Conservation (phyloP, 2,888 invertebrate species). For the Folsomia candida region DNA sequence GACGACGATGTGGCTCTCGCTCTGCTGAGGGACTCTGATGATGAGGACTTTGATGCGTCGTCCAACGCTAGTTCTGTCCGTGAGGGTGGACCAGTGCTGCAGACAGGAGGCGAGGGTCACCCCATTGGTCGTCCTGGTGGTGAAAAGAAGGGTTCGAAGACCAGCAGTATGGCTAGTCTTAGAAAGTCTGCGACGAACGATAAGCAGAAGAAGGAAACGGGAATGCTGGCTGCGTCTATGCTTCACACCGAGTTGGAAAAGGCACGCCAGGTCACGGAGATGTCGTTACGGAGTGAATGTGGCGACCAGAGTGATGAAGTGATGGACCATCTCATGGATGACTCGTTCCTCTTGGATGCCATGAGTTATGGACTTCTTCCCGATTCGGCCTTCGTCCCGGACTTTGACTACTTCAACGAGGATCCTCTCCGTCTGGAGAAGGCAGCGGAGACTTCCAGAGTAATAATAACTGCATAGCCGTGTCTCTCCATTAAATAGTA, state of each 20-base stretch:
- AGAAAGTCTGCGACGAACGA: background rate
- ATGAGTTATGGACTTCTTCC: conserved; percentile 29
- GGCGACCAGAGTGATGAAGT: no score
- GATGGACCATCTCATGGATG: no score
- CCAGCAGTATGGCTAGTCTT: background rate
- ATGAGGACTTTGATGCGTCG: conserved; percentile 19
- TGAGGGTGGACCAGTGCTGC: no score
- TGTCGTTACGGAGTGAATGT: no score
- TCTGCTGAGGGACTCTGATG: conserved; percentile 28
- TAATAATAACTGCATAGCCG: no score
- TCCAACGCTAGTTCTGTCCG: conserved; percentile 22
- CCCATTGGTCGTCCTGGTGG: background rate
- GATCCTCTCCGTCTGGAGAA: conserved; percentile 23
- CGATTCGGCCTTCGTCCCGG: conserved; percentile 27
- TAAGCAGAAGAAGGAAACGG: background rate
- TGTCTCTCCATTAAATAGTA: no score
- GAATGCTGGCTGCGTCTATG: background rate
- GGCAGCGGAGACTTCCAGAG: no score
- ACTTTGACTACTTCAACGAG: conserved; percentile 37
- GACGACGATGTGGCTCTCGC: conserved; percentile 25
- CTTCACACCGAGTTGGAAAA: no score
- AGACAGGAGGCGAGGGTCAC: no score
- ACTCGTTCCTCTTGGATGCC: conserved; percentile 26
- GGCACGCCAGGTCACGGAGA: no score
- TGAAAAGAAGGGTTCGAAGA: background rate